Percentiles rank a stretch among this genome's conserved stretches.
These are phyloP conservation scores for Pleuronectes platessa DNA, from an alignment of 2,113 vertebrate genomes.

Conservation along the genomic window DNA sequence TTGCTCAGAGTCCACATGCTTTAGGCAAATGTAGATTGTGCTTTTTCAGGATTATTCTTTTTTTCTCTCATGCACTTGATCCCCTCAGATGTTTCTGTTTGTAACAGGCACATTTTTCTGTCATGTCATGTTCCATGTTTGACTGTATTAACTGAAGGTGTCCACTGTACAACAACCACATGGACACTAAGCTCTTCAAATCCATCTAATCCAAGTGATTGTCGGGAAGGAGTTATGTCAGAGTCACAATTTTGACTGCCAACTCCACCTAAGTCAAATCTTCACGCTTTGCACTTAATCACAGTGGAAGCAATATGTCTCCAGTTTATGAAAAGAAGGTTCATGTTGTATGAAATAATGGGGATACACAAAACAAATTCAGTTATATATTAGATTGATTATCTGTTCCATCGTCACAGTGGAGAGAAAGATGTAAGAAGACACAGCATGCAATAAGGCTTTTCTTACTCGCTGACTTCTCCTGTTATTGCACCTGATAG, in stretches of 20 bases:
- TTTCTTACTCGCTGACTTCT: too few relatives aligned
- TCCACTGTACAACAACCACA: slow-evolving; percentile 1
- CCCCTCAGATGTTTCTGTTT: background rate
- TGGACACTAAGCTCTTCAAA: slow-evolving; percentile 5
- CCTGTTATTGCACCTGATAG: too few relatives aligned
- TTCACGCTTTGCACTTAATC: slow-evolving; percentile 15
- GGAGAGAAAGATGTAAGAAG: background rate
- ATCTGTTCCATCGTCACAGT: background rate
- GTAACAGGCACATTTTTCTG: background rate
- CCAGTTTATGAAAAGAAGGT: slow-evolving; percentile 15
- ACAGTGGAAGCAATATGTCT: background rate
- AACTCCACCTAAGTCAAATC: slow-evolving; percentile 21
- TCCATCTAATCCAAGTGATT: background rate
- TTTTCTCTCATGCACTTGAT: background rate
- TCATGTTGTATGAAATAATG: slow-evolving; percentile 1
- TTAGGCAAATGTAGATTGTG: slow-evolving; percentile 12
- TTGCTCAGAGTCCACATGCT: slow-evolving; percentile 11
- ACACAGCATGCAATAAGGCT: too few relatives aligned
- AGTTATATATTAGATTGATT: background rate
- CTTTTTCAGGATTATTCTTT: background rate
- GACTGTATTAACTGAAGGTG: background rate
- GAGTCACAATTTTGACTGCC: slow-evolving; percentile 1
- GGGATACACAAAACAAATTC: slow-evolving; percentile 13
- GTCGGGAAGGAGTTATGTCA: slow-evolving; percentile 9
- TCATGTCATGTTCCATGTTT: slow-evolving; percentile 2